Conservation (phyloP, 2,888 invertebrate species). For the Aporophyla nigra region DNA sequence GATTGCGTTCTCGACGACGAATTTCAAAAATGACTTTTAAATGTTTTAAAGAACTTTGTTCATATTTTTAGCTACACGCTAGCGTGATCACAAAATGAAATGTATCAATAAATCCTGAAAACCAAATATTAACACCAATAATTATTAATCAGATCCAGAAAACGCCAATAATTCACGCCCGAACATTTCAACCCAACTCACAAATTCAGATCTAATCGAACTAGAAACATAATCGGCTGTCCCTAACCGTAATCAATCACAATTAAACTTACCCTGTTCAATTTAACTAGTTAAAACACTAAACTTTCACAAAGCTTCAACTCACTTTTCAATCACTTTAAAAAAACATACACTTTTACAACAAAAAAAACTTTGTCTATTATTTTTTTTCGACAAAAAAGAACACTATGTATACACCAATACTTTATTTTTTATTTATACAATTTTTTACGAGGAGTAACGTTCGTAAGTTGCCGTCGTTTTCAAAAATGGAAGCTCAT, state of each 20-base stretch:
- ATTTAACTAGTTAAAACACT: slow-evolving; percentile 45
- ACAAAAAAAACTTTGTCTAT: not conserved
- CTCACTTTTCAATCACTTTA: slow-evolving; percentile 43
- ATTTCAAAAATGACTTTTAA: too few species aligned
- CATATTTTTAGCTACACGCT: not conserved
- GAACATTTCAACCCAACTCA: slow-evolving; percentile 24
- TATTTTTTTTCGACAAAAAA: not conserved
- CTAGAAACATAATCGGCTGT: slow-evolving; percentile 35
- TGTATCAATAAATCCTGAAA: not conserved
- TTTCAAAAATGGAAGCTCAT: not conserved
- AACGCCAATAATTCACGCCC: slow-evolving; percentile 10
- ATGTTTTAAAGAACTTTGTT: not conserved
- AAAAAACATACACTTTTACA: slow-evolving; percentile 7
- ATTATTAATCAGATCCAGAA: not conserved
- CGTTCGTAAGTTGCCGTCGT: slow-evolving; percentile 11
- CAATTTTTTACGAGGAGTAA: not conserved
- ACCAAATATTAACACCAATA: not conserved
- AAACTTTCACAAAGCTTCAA: slow-evolving; percentile 60
- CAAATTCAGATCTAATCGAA: slow-evolving; percentile 53
- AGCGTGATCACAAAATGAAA: not conserved
- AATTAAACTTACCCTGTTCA: slow-evolving; percentile 56
- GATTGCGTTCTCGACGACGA: too few species aligned
- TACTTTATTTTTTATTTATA: not conserved
- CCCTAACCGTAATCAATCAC: slow-evolving; percentile 55
- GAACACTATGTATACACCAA: slow-evolving; percentile 1